A percentile compares a stretch with the other conserved stretches of the same genome.
Evolutionary conservation across 2,797 vertebrate species (phyloP).

Genomic region (Muscicapa comitata): DNA sequence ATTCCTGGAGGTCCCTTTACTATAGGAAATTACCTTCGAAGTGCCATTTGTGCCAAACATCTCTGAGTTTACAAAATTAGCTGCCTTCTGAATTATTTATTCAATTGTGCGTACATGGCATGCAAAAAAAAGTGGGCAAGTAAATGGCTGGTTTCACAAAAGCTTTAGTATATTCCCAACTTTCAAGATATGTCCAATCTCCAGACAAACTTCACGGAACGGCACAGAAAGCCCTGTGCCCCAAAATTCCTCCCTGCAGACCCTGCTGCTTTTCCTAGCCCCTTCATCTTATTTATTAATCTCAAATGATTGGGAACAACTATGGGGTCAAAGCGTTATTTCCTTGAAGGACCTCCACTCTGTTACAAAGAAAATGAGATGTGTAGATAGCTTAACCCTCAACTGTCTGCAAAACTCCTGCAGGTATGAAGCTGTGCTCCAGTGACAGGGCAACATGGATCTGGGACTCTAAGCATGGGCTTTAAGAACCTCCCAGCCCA

Average conservation of each 20-base stretch:
- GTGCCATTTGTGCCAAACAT: background rate
- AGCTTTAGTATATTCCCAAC: background rate
- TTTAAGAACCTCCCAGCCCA: background rate
- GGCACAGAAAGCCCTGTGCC: background rate
- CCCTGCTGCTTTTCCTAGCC: background rate
- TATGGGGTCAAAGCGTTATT: background rate
- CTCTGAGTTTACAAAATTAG: background rate
- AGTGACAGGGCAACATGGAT: background rate
- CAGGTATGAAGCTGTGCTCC: background rate
- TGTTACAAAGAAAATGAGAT: background rate
- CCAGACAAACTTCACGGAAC: background rate
- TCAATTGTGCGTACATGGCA: accelerated
- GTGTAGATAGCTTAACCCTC: background rate
- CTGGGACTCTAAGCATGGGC: background rate
- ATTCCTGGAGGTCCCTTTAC: background rate
- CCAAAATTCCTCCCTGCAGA: background rate
- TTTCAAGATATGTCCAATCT: background rate
- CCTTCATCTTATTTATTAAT: background rate
- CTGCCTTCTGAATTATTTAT: background rate
- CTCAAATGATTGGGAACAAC: background rate
- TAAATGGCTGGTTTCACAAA: background rate
- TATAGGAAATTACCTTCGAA: background rate
- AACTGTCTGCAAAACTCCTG: background rate
- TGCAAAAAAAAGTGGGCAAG: background rate
- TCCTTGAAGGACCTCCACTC: background rate